Evolutionary conservation across 2,888 invertebrate species (phyloP).

Genomic region (Drosophila nigritarsus): DNA sequence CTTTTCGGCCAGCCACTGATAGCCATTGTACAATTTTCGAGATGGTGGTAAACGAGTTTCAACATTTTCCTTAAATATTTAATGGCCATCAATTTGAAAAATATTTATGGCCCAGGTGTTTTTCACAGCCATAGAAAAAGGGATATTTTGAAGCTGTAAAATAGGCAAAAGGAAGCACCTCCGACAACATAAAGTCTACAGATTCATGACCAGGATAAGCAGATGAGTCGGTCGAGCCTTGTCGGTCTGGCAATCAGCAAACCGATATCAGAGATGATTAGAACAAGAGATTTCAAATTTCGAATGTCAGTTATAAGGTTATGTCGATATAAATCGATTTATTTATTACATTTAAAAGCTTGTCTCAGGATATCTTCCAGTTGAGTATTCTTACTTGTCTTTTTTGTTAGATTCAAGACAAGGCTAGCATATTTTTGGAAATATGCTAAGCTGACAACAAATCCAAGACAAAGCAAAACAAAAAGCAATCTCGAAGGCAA

Average conservation of each 20-base stretch:
- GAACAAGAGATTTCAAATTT: neutral
- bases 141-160: neutral
- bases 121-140: neutral
- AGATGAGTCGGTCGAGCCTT: neutral
- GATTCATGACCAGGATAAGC: neutral
- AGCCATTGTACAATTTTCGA: conserved; percentile 8
- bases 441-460: conserved; percentile 2
- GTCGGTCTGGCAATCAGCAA: neutral
- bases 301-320: neutral
- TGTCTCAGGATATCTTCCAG: neutral
- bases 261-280: neutral
- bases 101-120: neutral
- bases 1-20: conserved; percentile 20
- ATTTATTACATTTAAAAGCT: neutral
- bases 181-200: neutral
- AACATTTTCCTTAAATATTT: conserved; percentile 56
- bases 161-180: neutral
- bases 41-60: conserved; percentile 57
- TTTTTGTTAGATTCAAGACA: conserved; percentile 27
- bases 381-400: neutral
- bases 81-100: conserved; percentile 35
- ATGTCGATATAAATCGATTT: neutral
- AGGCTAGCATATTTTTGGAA: conserved; percentile 19
- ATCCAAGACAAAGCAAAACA: conserved; percentile 11
- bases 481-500: conserved; percentile 37